These are phyloP conservation scores for Tolmerus cingulatus DNA, from an alignment of 2,888 invertebrate genomes.

Conservation along the genomic window DNA sequence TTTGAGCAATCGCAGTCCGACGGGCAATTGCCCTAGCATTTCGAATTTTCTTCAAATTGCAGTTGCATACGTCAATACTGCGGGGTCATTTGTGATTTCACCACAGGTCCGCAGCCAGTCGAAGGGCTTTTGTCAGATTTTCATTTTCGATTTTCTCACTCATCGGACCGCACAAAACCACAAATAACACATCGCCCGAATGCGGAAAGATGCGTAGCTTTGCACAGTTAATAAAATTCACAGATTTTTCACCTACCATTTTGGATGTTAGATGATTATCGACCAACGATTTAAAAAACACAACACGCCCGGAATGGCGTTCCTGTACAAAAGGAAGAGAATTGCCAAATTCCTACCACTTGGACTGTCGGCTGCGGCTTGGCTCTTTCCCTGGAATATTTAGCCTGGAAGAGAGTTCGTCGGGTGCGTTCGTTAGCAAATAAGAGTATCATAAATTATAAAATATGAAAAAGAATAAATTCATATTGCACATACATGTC, in stretches of 20 bases:
- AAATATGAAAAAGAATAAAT: too few relatives aligned
- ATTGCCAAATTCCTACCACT: constrained; percentile 42
- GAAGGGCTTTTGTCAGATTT: background rate
- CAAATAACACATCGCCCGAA: constrained; percentile 15
- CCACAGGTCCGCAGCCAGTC: background rate
- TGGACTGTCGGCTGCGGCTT: background rate
- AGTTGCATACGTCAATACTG: constrained; percentile 29
- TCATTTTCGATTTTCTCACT: constrained; percentile 5
- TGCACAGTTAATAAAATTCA: background rate
- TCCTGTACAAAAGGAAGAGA: constrained; percentile 77
- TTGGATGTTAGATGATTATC: constrained; percentile 77
- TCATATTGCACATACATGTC: too few relatives aligned
- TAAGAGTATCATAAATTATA: background rate
- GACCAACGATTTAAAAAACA: constrained; percentile 71
- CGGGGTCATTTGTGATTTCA: constrained; percentile 29
- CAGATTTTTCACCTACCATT: constrained; percentile 63
- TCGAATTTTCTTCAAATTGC: background rate
- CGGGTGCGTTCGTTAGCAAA: background rate
- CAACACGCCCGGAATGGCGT: constrained; percentile 90
- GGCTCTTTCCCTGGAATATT: background rate
- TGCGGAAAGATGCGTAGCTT: background rate
- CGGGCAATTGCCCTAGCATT: background rate
- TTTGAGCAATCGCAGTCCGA: background rate
- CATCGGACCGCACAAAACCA: background rate
- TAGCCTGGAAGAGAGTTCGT: background rate